phyloP scores from a whole-genome alignment of 2,888 invertebrate species.

The Drosophila kuntzei region DNA sequence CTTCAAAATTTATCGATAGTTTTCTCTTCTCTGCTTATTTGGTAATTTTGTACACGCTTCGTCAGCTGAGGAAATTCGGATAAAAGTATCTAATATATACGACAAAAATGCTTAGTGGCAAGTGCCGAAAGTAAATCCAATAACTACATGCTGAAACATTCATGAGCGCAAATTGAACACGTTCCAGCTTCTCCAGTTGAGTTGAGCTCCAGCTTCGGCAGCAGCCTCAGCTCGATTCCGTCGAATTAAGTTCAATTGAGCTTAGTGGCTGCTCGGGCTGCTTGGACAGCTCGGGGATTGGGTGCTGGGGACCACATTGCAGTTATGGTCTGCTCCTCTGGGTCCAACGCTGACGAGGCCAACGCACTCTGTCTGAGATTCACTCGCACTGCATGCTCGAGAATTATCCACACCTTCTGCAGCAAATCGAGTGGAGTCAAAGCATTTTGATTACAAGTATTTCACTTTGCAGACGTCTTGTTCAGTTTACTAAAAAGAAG shows the following conservation, averaged over 20 bases:
- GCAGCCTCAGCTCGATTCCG: slow-evolving; percentile 46
- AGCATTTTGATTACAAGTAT: slow-evolving; percentile 72
- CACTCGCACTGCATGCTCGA: slow-evolving; percentile 39
- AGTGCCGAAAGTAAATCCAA: slow-evolving; percentile 78
- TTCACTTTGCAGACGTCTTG: slow-evolving; percentile 58
- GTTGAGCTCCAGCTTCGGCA: slow-evolving; percentile 30
- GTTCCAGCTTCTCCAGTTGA: slow-evolving; percentile 51
- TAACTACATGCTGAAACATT: slow-evolving; percentile 78
- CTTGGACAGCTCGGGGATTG: not conserved
- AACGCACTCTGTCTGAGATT: slow-evolving; percentile 63
- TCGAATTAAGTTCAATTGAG: slow-evolving; percentile 69
- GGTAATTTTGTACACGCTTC: slow-evolving; percentile 71
- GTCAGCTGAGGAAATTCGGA: slow-evolving; percentile 33
- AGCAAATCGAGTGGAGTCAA: slow-evolving; percentile 36
- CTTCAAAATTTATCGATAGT: slow-evolving; percentile 9
- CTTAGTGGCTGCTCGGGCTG: slow-evolving; percentile 31
- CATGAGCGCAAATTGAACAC: slow-evolving; percentile 81
- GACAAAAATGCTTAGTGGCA: slow-evolving; percentile 72
- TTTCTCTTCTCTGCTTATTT: slow-evolving; percentile 54
- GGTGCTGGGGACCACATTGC: slow-evolving; percentile 15
- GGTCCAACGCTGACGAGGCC: slow-evolving; percentile 50
- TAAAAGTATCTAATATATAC: slow-evolving; percentile 41
- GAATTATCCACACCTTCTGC: slow-evolving; percentile 70
- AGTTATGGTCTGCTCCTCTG: slow-evolving; percentile 33
- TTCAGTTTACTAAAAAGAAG: slow-evolving; percentile 41